These are phyloP conservation scores for Petroica traversi DNA, from an alignment of 2,113 vertebrate species.

Conservation along the genomic window DNA sequence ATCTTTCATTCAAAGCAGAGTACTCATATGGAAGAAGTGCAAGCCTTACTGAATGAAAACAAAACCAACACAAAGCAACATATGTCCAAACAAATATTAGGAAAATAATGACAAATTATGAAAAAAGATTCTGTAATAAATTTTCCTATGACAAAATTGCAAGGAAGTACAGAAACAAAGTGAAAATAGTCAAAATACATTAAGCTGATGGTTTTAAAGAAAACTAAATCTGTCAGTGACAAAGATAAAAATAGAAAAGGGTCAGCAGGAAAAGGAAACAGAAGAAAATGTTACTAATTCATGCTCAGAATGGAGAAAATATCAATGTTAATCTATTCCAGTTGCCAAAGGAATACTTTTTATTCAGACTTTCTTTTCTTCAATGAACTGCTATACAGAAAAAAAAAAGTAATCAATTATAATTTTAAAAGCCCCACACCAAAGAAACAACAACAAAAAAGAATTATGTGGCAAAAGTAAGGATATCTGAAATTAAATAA, in stretches of 20 bases:
- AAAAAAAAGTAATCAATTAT: not conserved
- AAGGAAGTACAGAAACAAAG: not conserved
- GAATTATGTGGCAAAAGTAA: not conserved
- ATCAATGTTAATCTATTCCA: not conserved
- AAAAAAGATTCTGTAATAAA: not conserved
- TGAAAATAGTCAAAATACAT: not conserved
- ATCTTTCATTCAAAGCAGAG: not conserved
- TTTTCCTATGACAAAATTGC: not conserved
- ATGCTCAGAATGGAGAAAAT: not conserved
- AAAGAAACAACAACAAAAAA: fast-evolving
- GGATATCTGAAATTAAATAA: not conserved
- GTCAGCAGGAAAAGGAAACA: not conserved
- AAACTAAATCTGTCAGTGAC: not conserved
- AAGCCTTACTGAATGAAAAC: not conserved
- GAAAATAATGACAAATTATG: not conserved
- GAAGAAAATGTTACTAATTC: not conserved
- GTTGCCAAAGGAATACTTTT: not conserved
- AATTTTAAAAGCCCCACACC: fast-evolving
- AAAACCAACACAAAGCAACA: not conserved
- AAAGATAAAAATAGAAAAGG: not conserved
- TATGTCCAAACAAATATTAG: not conserved
- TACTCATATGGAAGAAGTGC: not conserved
- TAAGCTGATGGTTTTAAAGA: not conserved
- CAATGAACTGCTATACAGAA: not conserved
- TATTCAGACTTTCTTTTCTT: not conserved